Percentiles rank a stretch among this genome's conserved stretches.
phyloP scores from a whole-genome alignment of 2,888 invertebrate genomes.

The Rhogogaster chlorosoma region DNA sequence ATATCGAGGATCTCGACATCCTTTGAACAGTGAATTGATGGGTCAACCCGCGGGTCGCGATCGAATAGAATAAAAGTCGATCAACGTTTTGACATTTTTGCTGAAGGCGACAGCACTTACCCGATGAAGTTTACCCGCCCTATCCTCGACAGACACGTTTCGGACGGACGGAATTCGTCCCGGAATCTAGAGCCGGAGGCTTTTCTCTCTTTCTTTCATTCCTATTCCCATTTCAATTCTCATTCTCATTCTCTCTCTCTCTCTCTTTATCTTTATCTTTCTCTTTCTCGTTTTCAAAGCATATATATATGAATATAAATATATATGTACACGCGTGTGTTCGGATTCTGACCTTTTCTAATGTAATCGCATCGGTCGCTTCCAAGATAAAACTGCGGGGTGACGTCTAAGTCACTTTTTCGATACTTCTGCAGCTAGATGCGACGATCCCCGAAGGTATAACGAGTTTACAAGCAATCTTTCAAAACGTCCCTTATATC shows the following conservation, averaged over 20 bases:
- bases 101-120: conserved; percentile 62
- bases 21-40: conserved; percentile 48
- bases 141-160: neutral
- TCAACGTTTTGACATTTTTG: conserved; percentile 65
- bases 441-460: conserved; percentile 58
- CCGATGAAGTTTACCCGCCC: conserved; percentile 57
- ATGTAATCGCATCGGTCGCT: conserved; percentile 60
- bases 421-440: conserved; percentile 67
- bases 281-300: neutral
- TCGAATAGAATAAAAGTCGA: conserved; percentile 64
- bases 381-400: conserved; percentile 47
- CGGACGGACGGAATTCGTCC: neutral
- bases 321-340: neutral
- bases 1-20: conserved; percentile 18
- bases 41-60: conserved; percentile 55
- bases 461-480: conserved; percentile 68
- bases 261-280: neutral
- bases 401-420: conserved; percentile 63
- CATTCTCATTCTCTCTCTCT: neutral
- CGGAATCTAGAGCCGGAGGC: conserved; percentile 12
- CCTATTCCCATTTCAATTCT: too few species aligned
- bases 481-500: conserved; percentile 59
- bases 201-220: neutral
- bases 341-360: conserved; percentile 52
- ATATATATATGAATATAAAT: neutral